A percentile compares a stretch with the other conserved stretches of the same genome.
Conservation (phyloP, 2,797 vertebrate genomes). For the Sylvia borin region DNA sequence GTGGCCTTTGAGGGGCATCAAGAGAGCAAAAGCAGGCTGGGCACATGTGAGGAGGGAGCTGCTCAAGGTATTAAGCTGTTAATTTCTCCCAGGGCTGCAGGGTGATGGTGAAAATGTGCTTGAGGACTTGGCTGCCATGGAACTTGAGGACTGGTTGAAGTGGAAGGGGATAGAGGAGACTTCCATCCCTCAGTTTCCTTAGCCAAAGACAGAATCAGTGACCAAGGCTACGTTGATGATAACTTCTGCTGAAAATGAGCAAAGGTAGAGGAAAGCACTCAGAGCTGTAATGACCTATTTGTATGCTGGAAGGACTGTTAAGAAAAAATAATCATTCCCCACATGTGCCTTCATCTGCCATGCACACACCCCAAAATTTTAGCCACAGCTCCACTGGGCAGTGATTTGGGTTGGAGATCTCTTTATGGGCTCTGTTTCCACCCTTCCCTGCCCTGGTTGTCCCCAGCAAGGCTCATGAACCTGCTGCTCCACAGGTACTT, state of each 20-base stretch:
- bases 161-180: not conserved
- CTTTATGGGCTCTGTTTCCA: not conserved
- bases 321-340: not conserved
- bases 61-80: not conserved
- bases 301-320: not conserved
- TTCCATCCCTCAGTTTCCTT: not conserved
- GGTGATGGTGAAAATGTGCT: not conserved
- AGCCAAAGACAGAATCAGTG: not conserved
- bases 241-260: not conserved
- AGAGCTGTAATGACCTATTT: not conserved
- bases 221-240: not conserved
- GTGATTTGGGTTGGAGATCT: not conserved
- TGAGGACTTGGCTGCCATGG: not conserved
- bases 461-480: fast-evolving
- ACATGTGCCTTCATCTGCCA: not conserved
- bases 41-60: not conserved
- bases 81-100: not conserved
- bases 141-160: not conserved
- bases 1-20: not conserved
- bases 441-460: not conserved
- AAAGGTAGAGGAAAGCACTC: not conserved
- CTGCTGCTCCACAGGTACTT: not conserved
- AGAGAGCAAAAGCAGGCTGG: not conserved
- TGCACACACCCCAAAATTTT: not conserved
- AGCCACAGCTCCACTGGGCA: not conserved